Evolutionary conservation across 1,140 invertebrate species (phyloP), one percentile per base, ranked within the genome.

Genomic region (Drosophila bipectinata): DNA sequence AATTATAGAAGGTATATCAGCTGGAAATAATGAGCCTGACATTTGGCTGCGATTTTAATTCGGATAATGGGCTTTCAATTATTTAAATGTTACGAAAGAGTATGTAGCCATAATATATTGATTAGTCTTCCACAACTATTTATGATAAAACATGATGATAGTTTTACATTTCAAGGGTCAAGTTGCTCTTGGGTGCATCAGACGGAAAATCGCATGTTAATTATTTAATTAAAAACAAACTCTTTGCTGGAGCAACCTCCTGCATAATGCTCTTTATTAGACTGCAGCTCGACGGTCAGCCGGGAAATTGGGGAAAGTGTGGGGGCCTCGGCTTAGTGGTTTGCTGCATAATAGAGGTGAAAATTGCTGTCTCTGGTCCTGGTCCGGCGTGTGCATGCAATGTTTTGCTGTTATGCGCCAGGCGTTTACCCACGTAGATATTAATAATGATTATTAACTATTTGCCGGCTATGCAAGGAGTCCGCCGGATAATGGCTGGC

Each of bases 361-460:
- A 71, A 80, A 80, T 80, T 54, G 64, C 21, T 75, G 73, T 55
- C 39, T 75, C 44, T 53, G 39, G 37, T n/a, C 32, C 61, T 47
- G 15, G 57, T n/a, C 32, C 55, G 52, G 34, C 48, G 66, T 76
- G 56, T 55, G 39, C 48, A 15, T 47, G 24, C 58, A 51, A 30
- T 52, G 67, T 57, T 77, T 76, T 67, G 58, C 58, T 64, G 62
- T 71, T 71, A 57, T 79, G 54, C 59, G 45, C 18, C 63, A 60
- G 48, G 34, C 66, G 55, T 56, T 73, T 54, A 48, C 41, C 60
- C 66, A 77, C 58, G 72, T 63, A 60, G 60, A 72, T 63, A 77
- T 77, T 81, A 82, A 82, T 81, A 81, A 81, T 73, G 58, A 64
- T 82, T 82, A 81, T 82, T 82, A 73, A 77, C 61, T 77, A 77